Evolutionary conservation across 2,113 vertebrate species (phyloP).

Genomic region (Larimichthys crocea): DNA sequence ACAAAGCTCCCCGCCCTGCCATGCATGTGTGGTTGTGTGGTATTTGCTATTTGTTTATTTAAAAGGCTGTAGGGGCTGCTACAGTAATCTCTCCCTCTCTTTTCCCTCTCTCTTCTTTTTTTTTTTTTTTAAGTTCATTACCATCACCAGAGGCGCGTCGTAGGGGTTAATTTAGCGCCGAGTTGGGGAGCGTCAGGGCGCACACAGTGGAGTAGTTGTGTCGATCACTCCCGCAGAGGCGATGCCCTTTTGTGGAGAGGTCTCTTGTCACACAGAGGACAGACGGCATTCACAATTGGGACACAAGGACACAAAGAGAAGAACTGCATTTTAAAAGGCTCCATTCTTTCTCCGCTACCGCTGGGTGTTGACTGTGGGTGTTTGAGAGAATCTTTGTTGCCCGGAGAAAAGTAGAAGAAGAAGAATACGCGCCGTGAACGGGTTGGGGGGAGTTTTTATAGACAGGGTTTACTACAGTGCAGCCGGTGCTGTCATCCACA

Average conservation of each 20-base stretch:
- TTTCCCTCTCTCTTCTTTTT: not conserved
- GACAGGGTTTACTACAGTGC: slow-evolving; percentile 46
- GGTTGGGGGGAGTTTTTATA: slow-evolving; percentile 45
- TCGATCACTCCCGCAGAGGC: slow-evolving; percentile 77
- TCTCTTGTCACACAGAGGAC: slow-evolving; percentile 77
- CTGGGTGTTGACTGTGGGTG: slow-evolving; percentile 76
- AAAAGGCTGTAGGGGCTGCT: slow-evolving; percentile 62
- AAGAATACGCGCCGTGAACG: slow-evolving; percentile 63
- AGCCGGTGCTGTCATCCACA: slow-evolving; percentile 60
- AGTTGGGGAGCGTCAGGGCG: slow-evolving; percentile 49
- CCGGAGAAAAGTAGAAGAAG: slow-evolving; percentile 63
- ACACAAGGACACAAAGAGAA: slow-evolving; percentile 77
- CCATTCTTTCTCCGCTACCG: slow-evolving; percentile 70
- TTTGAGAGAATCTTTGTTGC: slow-evolving; percentile 76
- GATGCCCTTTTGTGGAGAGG: slow-evolving; percentile 83
- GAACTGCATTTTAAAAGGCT: slow-evolving; percentile 72
- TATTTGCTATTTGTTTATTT: slow-evolving; percentile 73
- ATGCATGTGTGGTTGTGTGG: slow-evolving; percentile 44
- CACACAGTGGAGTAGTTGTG: slow-evolving; percentile 76
- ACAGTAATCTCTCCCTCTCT: slow-evolving; percentile 22
- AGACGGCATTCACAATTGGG: slow-evolving; percentile 76
- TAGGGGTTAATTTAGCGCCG: slow-evolving; percentile 75
- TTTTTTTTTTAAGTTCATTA: slow-evolving; percentile 55
- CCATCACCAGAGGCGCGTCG: slow-evolving; percentile 58
- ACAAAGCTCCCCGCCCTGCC: slow-evolving; percentile 58